Conservation (phyloP, 2,888 invertebrate species). For the Silvanus unidentatus region DNA sequence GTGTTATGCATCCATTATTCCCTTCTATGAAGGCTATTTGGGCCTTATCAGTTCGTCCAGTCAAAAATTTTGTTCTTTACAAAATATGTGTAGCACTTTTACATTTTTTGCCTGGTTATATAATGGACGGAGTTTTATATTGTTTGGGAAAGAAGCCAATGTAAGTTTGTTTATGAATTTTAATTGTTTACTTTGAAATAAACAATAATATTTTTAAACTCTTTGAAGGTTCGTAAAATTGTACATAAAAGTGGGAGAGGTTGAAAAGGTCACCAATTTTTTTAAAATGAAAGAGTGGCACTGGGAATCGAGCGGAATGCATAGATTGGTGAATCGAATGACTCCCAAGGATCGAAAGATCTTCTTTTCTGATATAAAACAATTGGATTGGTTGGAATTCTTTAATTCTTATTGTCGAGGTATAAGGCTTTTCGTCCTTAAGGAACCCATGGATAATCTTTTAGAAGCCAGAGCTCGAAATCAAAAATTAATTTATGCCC, state of each 20-base stretch:
- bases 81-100: conserved; percentile 57
- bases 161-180: conserved; percentile 43
- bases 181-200: neutral
- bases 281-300: conserved; percentile 69
- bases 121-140: conserved; percentile 53
- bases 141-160: conserved; percentile 55
- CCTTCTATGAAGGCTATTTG: conserved; percentile 64
- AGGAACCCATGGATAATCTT: conserved; percentile 67
- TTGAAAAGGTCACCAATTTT: conserved; percentile 65
- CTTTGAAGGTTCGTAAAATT: conserved; percentile 65
- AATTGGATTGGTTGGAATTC: conserved; percentile 71
- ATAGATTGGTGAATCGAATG: conserved; percentile 51
- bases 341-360: conserved; percentile 49
- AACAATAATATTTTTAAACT: conserved; percentile 1
- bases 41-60: conserved; percentile 62
- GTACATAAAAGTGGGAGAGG: conserved; percentile 75
- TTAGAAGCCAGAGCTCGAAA: conserved; percentile 51
- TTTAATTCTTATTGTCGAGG: conserved; percentile 67
- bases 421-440: conserved; percentile 68
- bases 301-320: conserved; percentile 60
- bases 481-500: conserved; percentile 17
- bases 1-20: too few relatives aligned
- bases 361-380: conserved; percentile 70
- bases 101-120: conserved; percentile 60
- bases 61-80: conserved; percentile 54